These are phyloP conservation scores for Coccyzus lansbergi DNA, from an alignment of 2,797 vertebrate species.

Conservation along the genomic window DNA sequence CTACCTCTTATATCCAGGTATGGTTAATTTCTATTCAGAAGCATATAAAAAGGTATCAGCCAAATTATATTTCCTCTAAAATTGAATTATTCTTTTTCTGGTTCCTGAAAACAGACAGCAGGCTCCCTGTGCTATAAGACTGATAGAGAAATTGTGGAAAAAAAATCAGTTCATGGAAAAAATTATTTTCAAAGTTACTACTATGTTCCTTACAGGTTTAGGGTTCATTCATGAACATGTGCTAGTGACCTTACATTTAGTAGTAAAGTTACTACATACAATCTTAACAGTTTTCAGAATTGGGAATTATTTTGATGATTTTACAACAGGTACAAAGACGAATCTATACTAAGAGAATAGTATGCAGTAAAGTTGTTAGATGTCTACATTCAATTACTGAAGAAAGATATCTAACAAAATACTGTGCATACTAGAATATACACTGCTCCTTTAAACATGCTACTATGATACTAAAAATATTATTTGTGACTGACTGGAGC, in stretches of 20 bases:
- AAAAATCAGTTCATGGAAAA: background rate
- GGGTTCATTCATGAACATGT: background rate
- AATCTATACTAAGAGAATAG: background rate
- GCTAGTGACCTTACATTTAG: background rate
- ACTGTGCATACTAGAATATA: background rate
- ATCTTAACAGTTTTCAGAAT: background rate
- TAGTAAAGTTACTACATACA: background rate
- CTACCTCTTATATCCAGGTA: background rate
- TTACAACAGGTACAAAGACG: background rate
- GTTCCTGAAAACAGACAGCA: background rate
- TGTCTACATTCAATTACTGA: background rate
- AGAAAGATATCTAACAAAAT: background rate
- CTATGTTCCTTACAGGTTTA: background rate
- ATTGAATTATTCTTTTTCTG: background rate
- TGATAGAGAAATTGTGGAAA: background rate
- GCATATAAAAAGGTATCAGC: background rate
- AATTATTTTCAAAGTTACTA: background rate
- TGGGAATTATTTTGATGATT: background rate
- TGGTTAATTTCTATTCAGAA: background rate
- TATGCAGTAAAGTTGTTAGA: background rate
- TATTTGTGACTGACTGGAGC: background rate
- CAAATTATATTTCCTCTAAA: background rate
- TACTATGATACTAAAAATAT: constrained; percentile 7
- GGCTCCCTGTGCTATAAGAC: background rate
- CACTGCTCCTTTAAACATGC: constrained; percentile 17